Evolutionary conservation across 2,888 invertebrate species (phyloP).

Genomic region (Andricus quercusramuli): DNA sequence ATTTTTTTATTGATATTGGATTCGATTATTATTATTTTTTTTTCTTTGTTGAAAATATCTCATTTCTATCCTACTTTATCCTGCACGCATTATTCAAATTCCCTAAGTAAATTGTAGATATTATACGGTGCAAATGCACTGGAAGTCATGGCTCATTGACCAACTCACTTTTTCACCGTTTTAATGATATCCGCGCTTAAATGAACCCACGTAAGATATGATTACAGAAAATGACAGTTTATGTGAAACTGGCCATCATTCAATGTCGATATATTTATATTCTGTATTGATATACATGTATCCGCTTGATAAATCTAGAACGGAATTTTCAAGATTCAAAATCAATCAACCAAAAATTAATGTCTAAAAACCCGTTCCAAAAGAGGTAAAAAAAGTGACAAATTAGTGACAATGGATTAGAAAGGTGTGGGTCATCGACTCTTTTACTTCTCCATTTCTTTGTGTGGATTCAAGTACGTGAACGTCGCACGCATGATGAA

Average conservation of each 20-base stretch:
- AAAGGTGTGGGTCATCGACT: not conserved
- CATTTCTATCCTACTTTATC: not conserved
- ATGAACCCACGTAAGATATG: conserved; percentile 28
- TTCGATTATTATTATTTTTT: too few relatives aligned
- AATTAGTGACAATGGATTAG: not conserved
- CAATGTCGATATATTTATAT: not conserved
- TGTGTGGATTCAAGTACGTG: not conserved
- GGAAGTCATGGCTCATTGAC: conserved; percentile 19
- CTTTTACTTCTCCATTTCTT: not conserved
- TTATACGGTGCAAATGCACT: not conserved
- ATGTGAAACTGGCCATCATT: conserved; percentile 4
- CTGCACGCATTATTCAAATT: not conserved
- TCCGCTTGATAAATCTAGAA: not conserved
- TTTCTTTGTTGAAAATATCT: not conserved
- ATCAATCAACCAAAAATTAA: not conserved
- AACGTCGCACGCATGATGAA: conserved; percentile 1
- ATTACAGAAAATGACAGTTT: conserved; percentile 25
- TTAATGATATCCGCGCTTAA: conserved; percentile 20
- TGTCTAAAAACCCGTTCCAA: not conserved
- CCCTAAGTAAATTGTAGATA: not conserved
- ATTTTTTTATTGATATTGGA: too few relatives aligned
- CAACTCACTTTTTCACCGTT: conserved; percentile 17
- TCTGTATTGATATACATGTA: not conserved
- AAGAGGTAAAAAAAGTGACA: not conserved
- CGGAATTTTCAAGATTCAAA: not conserved